Evolutionary conservation across 2,888 invertebrate genomes (phyloP).

Genomic region (Trichacis sp.): DNA sequence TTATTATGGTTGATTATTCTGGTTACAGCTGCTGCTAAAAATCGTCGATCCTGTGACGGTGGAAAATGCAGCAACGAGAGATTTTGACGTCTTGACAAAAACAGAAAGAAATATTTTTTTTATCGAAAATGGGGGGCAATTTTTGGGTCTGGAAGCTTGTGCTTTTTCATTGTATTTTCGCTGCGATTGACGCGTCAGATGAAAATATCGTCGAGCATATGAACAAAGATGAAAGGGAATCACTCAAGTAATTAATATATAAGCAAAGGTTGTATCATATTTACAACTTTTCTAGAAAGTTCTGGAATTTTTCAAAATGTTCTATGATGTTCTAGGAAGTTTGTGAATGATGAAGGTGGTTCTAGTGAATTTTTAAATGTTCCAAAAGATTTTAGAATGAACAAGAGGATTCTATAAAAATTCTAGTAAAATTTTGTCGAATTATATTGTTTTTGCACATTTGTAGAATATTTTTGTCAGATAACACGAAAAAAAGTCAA

Average conservation of each 20-base stretch:
- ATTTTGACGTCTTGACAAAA: constrained; percentile 60
- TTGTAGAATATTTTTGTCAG: too few relatives aligned
- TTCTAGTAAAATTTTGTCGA: too few relatives aligned
- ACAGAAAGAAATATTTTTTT: constrained; percentile 38
- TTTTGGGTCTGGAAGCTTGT: constrained; percentile 55
- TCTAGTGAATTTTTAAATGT: too few relatives aligned
- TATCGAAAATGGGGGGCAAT: constrained; percentile 53
- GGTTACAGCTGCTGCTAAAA: too few relatives aligned
- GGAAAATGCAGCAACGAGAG: background rate
- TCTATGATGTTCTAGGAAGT: constrained; percentile 3
- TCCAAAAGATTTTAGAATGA: too few relatives aligned
- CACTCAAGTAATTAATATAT: constrained; percentile 79
- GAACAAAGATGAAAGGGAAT: constrained; percentile 76
- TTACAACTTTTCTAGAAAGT: too few relatives aligned
- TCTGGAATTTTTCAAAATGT: background rate
- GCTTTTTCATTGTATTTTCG: constrained; percentile 52
- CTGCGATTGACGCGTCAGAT: constrained; percentile 47
- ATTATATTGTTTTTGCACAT: too few relatives aligned
- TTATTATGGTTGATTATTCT: too few relatives aligned
- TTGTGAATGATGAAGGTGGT: too few relatives aligned
- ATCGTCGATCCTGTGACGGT: background rate
- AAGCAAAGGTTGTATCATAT: constrained; percentile 44
- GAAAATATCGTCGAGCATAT: constrained; percentile 69
- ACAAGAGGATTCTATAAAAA: too few relatives aligned
- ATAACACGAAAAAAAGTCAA: too few relatives aligned